Evolutionary conservation across 2,113 vertebrate species (phyloP).

Genomic region (Amphiprion percula): DNA sequence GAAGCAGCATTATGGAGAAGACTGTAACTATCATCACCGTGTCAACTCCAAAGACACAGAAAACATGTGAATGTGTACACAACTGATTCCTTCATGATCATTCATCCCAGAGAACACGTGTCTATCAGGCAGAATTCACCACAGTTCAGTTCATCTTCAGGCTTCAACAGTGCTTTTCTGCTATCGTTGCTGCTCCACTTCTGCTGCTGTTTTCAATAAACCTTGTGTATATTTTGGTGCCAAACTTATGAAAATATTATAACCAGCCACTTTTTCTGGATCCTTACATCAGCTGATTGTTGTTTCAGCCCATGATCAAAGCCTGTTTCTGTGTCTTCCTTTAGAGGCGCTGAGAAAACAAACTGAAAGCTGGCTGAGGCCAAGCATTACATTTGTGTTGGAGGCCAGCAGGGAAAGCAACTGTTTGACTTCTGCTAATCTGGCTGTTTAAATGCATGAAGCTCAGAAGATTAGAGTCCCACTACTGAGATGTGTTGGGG

Average conservation of each 20-base stretch:
- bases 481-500: constrained; percentile 74
- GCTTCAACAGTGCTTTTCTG: too few relatives aligned
- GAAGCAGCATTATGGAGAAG: constrained; percentile 14
- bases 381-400: constrained; percentile 72
- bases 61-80: constrained; percentile 25
- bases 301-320: constrained; percentile 57
- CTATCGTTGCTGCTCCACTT: background rate
- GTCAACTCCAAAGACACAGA: constrained; percentile 26
- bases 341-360: constrained; percentile 68
- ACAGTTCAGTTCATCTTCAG: too few relatives aligned
- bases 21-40: constrained; percentile 27
- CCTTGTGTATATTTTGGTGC: constrained; percentile 7
- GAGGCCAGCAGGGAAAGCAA: constrained; percentile 59
- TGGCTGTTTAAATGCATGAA: constrained; percentile 74
- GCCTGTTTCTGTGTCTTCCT: constrained; percentile 44
- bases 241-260: constrained; percentile 10
- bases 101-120: background rate
- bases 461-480: constrained; percentile 72
- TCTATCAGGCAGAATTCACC: too few relatives aligned
- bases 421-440: constrained; percentile 67
- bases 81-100: constrained; percentile 42
- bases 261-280: constrained; percentile 11
- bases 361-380: constrained; percentile 56
- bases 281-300: constrained; percentile 30
- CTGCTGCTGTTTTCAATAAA: background rate